A percentile compares a stretch with the other conserved stretches of the same genome.
phyloP scores from a whole-genome alignment of 92 coral and sea anemone species.

The Umimayanthus chanpuru region DNA sequence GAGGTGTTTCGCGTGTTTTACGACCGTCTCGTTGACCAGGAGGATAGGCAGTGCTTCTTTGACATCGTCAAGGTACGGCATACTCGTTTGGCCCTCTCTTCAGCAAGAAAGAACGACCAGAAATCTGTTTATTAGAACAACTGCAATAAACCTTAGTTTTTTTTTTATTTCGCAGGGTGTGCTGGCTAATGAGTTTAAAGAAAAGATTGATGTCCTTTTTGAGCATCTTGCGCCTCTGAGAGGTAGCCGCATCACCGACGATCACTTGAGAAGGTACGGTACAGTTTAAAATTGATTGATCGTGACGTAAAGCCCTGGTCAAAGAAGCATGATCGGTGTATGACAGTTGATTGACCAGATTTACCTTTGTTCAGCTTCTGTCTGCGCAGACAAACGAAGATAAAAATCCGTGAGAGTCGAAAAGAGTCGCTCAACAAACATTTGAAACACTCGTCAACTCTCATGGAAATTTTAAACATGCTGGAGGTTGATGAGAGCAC shows the following conservation, averaged over 20 bases:
- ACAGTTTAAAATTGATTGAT: background rate
- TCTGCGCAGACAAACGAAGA: too few species aligned
- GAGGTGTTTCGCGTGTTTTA: conserved; percentile 97
- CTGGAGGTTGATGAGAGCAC: too few species aligned
- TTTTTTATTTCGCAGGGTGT: conserved; percentile 66
- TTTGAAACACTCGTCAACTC: too few species aligned
- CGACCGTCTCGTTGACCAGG: conserved; percentile 88
- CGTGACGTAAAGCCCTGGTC: background rate
- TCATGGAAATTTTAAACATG: too few species aligned
- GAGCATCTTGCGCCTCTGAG: conserved; percentile 71
- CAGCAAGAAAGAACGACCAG: too few species aligned
- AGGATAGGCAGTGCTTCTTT: conserved; percentile 87
- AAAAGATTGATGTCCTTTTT: conserved; percentile 81
- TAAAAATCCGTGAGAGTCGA: too few species aligned
- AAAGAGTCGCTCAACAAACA: too few species aligned
- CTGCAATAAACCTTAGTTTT: background rate
- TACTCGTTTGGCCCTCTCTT: background rate
- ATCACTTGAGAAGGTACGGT: conserved; percentile 80
- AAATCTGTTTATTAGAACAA: background rate
- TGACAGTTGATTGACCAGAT: too few species aligned
- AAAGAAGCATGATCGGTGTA: too few species aligned
- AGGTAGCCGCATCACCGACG: conserved; percentile 89
- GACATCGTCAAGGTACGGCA: conserved; percentile 87
- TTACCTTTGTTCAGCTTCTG: too few species aligned
- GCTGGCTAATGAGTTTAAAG: conserved; percentile 91